These are phyloP conservation scores for Andricus quercusramuli DNA, from an alignment of 2,888 invertebrate genomes.

Conservation along the genomic window DNA sequence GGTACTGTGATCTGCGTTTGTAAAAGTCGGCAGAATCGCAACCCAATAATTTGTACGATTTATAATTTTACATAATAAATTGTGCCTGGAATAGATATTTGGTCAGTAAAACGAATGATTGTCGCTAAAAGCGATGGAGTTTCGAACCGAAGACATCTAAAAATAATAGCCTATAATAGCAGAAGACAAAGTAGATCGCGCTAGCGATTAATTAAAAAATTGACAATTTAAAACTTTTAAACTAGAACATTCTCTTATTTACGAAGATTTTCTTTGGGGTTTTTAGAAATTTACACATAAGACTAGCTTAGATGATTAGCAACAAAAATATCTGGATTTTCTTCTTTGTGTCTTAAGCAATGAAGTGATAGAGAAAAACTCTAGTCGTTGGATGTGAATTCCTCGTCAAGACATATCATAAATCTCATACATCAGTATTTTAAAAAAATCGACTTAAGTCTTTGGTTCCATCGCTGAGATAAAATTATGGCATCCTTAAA, in stretches of 20 bases:
- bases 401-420: not conserved
- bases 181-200: not conserved
- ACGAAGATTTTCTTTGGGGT: not conserved
- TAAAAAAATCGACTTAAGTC: constrained; percentile 48
- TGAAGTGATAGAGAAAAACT: not conserved
- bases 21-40: constrained; percentile 15
- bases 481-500: constrained; percentile 46
- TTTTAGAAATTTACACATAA: not conserved
- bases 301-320: not conserved
- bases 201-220: not conserved
- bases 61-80: constrained; percentile 8
- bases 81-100: not conserved
- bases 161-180: not conserved
- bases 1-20: constrained; percentile 21
- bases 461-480: constrained; percentile 60
- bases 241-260: not conserved
- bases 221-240: too few species aligned
- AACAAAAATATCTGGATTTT: not conserved
- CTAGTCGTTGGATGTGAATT: not conserved
- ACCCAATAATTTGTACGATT: constrained; percentile 32
- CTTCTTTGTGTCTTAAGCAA: not conserved
- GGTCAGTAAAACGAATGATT: constrained; percentile 32
- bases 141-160: not conserved
- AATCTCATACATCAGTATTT: constrained; percentile 22
- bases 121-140: not conserved